Percentiles rank a stretch among this genome's conserved stretches.
Conservation (phyloP, 2,113 vertebrate species). For the Hystrix brachyura region DNA sequence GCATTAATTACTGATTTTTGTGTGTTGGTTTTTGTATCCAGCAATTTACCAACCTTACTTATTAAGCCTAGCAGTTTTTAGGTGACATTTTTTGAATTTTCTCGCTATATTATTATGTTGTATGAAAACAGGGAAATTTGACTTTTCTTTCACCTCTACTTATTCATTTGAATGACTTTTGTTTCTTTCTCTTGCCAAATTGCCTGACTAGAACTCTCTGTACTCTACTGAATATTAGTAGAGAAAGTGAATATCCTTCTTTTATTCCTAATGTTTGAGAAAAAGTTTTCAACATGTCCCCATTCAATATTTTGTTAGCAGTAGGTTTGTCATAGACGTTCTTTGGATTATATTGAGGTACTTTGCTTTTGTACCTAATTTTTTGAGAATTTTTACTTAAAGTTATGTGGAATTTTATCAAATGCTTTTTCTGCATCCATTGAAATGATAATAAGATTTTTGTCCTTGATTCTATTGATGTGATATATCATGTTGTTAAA, state of each 20-base stretch:
- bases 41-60: neutral
- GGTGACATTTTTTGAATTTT: neutral
- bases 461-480: neutral
- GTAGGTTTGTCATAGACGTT: neutral
- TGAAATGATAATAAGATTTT: neutral
- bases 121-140: neutral
- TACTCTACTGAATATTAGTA: neutral
- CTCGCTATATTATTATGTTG: neutral
- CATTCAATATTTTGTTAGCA: neutral
- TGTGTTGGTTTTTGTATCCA: neutral
- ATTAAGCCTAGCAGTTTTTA: neutral
- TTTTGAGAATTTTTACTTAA: neutral
- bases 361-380: neutral
- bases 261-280: neutral
- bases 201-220: neutral
- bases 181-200: neutral
- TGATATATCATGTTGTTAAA: neutral
- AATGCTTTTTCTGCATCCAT: neutral
- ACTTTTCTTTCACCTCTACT: neutral
- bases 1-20: neutral
- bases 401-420: neutral
- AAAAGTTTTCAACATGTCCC: neutral
- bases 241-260: neutral
- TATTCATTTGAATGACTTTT: neutral
- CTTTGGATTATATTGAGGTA: neutral